Percentiles rank a stretch among this genome's conserved stretches.
These are phyloP conservation scores for Gymnorhina tibicen DNA, from an alignment of 2,113 vertebrate species.

Conservation along the genomic window DNA sequence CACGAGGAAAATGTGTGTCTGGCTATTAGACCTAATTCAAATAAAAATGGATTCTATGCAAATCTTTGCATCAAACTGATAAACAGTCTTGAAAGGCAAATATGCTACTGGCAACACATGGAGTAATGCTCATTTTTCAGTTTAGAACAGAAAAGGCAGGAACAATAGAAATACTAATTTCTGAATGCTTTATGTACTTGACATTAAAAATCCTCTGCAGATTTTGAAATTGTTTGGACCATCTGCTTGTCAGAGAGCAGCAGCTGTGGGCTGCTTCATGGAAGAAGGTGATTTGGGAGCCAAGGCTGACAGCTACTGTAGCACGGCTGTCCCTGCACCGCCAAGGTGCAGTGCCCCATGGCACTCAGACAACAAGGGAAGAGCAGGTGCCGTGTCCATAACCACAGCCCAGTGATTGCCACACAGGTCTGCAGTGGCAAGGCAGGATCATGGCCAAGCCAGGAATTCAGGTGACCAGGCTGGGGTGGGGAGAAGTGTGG, in stretches of 20 bases:
- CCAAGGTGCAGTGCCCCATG: not conserved
- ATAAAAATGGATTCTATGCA: not conserved
- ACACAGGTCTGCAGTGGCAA: not conserved
- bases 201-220: not conserved
- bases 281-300: not conserved
- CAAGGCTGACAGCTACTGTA: not conserved
- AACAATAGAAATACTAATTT: not conserved
- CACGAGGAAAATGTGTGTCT: not conserved
- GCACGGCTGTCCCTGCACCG: rapidly evolving
- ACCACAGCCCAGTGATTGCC: not conserved
- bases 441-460: not conserved
- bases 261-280: not conserved
- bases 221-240: not conserved
- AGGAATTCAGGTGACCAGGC: not conserved
- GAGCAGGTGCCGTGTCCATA: not conserved
- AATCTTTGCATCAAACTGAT: not conserved
- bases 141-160: not conserved
- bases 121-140: not conserved
- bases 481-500: not conserved
- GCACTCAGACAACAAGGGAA: not conserved
- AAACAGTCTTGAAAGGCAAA: not conserved
- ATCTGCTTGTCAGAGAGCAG: not conserved
- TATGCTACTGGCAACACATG: not conserved
- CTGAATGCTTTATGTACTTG: not conserved
- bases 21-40: not conserved